Evolutionary conservation across 2,797 vertebrate genomes (phyloP), one percentile per base, ranked within the genome.

Genomic region (Macrochelys suwanniensis): DNA sequence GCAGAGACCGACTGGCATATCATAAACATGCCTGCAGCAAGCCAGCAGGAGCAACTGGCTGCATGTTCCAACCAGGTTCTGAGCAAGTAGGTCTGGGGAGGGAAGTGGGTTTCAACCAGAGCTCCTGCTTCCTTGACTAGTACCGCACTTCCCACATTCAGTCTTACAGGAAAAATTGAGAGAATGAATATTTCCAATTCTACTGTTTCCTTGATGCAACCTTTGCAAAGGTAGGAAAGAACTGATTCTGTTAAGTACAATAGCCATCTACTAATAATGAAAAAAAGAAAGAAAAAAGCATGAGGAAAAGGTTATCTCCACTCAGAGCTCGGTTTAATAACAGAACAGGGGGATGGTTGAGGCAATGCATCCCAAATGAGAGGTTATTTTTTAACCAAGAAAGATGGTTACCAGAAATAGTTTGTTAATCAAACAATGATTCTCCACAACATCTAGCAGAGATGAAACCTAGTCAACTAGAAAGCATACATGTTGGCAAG

Each of bases 401-500:
- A 45, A 82, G 33, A 42, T 37, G 68, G 68, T 12, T 42, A 71
- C 68, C 37, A 71, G 50, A 59, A 84, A 68, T 10, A 80, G 89
- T 28, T 65, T 16, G 3, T 31, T 49, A 21, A 86, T 86, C 28
- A 76, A 68, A 23, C 28, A 68, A 26, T 2, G 80, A 42, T 81
- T n/a, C 50, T 53, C 51, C 53, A 50, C 59, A 56, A 59, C 17
- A 74, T 59, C 0, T 1, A 0, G 42, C 45, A 82, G n/a, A 80
- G 83, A 47, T 28, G 84, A 21, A 84, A 42, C 8, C 61, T 9
- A 81, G 83, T 25, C 16, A 2, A 79, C 90, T 0, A 65, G 25
- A 85, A 96, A 47, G 10, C 98, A 61, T 98, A 99, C 99, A 25
- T 99, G 99, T 94, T 99, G 99, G 97, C 99, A 99, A 54, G 99